Evolutionary conservation across 2,113 vertebrate species (phyloP).

Genomic region (Laterallus jamaicensis): DNA sequence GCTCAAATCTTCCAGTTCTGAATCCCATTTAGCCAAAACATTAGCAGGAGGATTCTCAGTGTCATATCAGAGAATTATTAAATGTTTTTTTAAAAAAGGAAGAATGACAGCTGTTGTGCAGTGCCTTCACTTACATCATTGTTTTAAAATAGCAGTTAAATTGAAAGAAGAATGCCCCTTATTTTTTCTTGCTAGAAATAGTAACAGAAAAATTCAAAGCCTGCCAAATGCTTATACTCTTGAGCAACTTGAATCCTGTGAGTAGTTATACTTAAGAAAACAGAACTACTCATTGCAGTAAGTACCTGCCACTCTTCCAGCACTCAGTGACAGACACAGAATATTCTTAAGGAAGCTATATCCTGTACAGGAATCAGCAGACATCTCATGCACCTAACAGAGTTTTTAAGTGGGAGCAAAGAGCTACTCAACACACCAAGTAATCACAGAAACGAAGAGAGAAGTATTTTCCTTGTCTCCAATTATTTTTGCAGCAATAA

Average conservation of each 20-base stretch:
- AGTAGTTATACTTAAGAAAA: not conserved
- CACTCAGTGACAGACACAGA: not conserved
- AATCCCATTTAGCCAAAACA: not conserved
- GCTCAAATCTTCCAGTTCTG: not conserved
- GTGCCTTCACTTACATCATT: not conserved
- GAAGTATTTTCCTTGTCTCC: not conserved
- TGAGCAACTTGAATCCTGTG: conserved; percentile 5
- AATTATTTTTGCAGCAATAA: not conserved
- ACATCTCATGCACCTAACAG: not conserved
- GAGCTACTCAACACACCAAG: not conserved
- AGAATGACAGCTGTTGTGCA: not conserved
- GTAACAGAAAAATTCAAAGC: not conserved
- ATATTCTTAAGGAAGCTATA: not conserved
- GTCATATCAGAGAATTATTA: not conserved
- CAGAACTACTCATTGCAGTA: not conserved
- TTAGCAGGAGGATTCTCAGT: not conserved
- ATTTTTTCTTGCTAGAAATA: not conserved
- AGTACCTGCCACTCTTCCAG: conserved; percentile 12
- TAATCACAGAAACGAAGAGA: not conserved
- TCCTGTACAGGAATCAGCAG: not conserved
- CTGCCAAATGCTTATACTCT: not conserved
- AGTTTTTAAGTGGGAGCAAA: not conserved
- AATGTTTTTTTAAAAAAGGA: not conserved
- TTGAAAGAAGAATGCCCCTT: not conserved
- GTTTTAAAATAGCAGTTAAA: not conserved